Evolutionary conservation across 2,113 vertebrate genomes (phyloP), one percentile per base, ranked within the genome.

Genomic region (Nestor notabilis): DNA sequence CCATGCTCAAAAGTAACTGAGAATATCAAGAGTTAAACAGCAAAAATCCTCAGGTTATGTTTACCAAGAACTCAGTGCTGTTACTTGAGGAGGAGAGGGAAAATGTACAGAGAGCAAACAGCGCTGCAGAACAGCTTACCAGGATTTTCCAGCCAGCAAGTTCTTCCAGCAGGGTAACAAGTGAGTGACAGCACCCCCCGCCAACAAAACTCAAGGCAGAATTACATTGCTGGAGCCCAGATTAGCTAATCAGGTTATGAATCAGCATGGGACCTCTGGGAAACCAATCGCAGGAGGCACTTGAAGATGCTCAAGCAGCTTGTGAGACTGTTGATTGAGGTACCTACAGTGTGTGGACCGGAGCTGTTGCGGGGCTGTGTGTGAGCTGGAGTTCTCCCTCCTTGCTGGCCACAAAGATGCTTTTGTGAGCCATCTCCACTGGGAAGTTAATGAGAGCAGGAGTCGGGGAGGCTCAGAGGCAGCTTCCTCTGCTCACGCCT

Each of bases 341-440:
- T 53, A n/a, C 87, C 66, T 16, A 18, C 0, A 7, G 80, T 2
- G 14, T 52, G 70, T 28, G 5, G 23, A 39, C 44, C 10, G 1
- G 81, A 58, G 64, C 77, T 10, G 68, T 7, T 0, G 17, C 9
- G 1, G 68, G 55, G 74, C 18, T 53, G 27, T 29, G 75, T 13
- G 85, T 5, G 86, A 2, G 52, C 75, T 33, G 78, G 52, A 56
- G 82, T 39, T 44, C 84, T 28, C 85, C 43, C 13, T 70, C 87
- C 28, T 37, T 47, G 66, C 82, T 94, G 96, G 95, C 92, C 93
- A 97, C 95, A 95, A 97, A 94, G 96, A 70, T 87, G 85, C 92
- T 96, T 97, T 97, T 96, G 96, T 96, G 92, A 96, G 95, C 88
- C 96, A 93, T 90, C 88, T 89, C 83, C 1, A 20, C 31, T 65